phyloP scores from a whole-genome alignment of 2,888 invertebrate species.

The Carabus problematicus region DNA sequence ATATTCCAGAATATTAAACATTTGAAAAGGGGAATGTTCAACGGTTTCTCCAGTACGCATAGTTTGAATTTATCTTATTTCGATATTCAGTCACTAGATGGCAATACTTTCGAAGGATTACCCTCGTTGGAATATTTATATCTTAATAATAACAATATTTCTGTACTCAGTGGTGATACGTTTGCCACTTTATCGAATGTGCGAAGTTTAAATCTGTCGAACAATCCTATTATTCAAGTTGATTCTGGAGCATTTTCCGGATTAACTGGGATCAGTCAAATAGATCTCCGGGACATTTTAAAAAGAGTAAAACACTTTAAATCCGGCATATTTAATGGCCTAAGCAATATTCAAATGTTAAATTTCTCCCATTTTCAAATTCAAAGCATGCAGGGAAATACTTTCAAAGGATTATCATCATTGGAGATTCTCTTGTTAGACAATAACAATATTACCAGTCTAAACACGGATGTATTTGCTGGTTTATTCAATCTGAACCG shows the following conservation, averaged over 20 bases:
- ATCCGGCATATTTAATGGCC: conserved; percentile 8
- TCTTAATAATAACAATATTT: conserved; percentile 13
- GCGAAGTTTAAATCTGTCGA: neutral
- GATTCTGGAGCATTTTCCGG: neutral
- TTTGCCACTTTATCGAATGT: neutral
- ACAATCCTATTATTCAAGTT: neutral
- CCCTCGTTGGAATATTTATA: conserved; percentile 3
- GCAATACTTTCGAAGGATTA: conserved; percentile 8
- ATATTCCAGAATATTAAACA: neutral
- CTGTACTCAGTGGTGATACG: neutral
- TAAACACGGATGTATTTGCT: conserved; percentile 1
- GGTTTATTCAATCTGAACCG: neutral
- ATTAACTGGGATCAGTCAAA: neutral
- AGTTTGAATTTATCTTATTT: conserved; percentile 6
- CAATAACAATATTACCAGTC: conserved; percentile 11
- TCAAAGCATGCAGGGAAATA: conserved; percentile 14
- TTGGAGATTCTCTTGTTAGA: conserved; percentile 8
- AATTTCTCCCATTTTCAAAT: conserved; percentile 20
- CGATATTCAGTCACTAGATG: conserved; percentile 1
- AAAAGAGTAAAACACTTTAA: conserved; percentile 5
- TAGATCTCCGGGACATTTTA: conserved; percentile 12
- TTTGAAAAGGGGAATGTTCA: conserved; percentile 6
- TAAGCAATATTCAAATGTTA: neutral
- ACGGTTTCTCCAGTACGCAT: neutral
- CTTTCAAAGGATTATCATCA: conserved; percentile 17